Base-by-base conservation (phyloP, 2,113 vertebrate genomes). In the Epinephelus moara region DNA sequence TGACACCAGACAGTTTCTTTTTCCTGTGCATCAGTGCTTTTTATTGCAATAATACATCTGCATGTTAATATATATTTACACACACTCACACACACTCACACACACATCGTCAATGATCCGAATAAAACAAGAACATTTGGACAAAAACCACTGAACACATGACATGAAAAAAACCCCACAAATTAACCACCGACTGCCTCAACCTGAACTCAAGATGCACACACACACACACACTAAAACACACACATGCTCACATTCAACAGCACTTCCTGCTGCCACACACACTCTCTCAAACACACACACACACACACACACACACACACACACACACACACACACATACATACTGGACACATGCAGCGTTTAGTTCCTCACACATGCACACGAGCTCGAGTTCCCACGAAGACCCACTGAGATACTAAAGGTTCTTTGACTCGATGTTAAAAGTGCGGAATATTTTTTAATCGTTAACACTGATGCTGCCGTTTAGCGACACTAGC, bases 31-130 rank as follows among this genome's bases (percentile, higher is more conserved):
- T 78, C 84, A 78, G 74, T 89, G 83, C 82, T 84, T 86, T 94
- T 94, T 93, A 95, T 95, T 95, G 95, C 92, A 94, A 90, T 92
- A 89, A 90, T 91, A 94, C 92, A 92, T 91, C 85, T 92, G 89
- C 85, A 89, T 90, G 77, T 89, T 85, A 25, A 84, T 84, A 81
- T 70, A 85, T 85, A 87, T 85, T 80, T 80, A 88, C 81, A 89
- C 50, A 63, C 76, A 68, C 50, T 55, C 52, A 50, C 57, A 19
- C 69, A 18, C 63, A 37, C 56, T 8, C 52, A 60, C 68, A 17
- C 53, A 45, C 59, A 33, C 25, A 77, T 61, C n/a, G 45, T 85
- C 82, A 86, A 78, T 89, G 87, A 37, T 87, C 64, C 70, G 30
- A 91, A 92, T 74, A 73, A 81, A 89, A 92, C 45, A 63, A 78